These are phyloP conservation scores for Thomomys bottae DNA, from an alignment of 2,113 vertebrate species.

Conservation along the genomic window DNA sequence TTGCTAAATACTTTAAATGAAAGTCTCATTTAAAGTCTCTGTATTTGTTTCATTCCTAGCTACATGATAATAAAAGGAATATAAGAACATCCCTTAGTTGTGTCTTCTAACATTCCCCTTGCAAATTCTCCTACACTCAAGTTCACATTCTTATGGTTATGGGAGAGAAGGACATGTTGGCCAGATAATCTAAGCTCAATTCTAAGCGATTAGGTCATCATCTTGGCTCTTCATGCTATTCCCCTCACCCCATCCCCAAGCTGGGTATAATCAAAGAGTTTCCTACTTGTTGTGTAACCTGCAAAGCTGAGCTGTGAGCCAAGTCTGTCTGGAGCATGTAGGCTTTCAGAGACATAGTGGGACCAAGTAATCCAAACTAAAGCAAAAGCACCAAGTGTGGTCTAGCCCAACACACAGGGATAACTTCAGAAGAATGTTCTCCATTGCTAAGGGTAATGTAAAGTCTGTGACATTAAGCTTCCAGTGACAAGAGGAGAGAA, in stretches of 20 bases:
- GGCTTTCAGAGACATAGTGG: conserved; percentile 41
- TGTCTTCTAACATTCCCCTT: background rate
- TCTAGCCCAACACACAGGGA: background rate
- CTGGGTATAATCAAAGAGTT: conserved; percentile 51
- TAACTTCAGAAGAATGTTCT: background rate
- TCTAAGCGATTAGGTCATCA: conserved; percentile 74
- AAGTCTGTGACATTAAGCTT: background rate
- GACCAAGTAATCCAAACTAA: conserved; percentile 66
- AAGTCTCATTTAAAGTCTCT: too few species aligned
- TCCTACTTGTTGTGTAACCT: conserved; percentile 76
- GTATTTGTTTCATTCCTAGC: background rate
- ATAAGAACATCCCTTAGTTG: background rate
- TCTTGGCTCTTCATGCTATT: conserved; percentile 47
- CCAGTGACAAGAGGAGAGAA: background rate
- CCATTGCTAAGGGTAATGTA: background rate
- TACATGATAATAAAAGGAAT: too few species aligned
- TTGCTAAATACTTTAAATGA: background rate
- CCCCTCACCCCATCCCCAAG: conserved; percentile 47
- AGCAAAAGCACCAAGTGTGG: conserved; percentile 1
- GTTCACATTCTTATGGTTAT: conserved; percentile 30
- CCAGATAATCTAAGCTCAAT: conserved; percentile 44
- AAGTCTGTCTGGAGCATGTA: conserved; percentile 73
- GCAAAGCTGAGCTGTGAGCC: conserved; percentile 21
- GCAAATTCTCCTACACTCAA: background rate
- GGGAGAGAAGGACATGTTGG: conserved; percentile 28